Evolutionary conservation across 2,113 vertebrate genomes (phyloP), one percentile per base, ranked within the genome.

Genomic region (Brachionichthys hirsutus): DNA sequence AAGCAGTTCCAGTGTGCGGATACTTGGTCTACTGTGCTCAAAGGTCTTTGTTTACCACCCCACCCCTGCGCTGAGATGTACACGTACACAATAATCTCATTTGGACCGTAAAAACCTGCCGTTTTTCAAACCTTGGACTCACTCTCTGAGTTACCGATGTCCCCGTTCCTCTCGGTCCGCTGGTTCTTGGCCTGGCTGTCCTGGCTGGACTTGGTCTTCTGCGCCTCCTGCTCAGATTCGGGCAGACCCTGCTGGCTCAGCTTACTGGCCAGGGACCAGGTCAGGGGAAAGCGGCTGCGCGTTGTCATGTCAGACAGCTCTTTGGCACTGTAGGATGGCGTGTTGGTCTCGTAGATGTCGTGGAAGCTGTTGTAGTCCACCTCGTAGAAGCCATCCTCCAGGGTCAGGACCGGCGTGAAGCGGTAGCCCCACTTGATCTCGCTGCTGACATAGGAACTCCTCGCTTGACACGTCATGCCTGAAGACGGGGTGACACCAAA

Each of bases 291-390:
- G 70, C 94, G 94, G 1, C 90, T 80, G 58, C 92, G 89, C 77
- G 71, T 91, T 53, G 85, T 84, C 83, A 96, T 90, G 70, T 98
- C 94, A 0, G 93, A 87, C 54, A 99, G 92, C 80, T 99, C 95
- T 85, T 92, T 93, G 87, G 96, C 95, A 67, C 95, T 98, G 84
- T 94, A 93, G 61, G 90, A 69, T 0, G 97, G 97, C 1, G 97
- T 98, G 92, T 95, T 94, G 56, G 96, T 98, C 85, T 99, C 95
- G 0, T 98, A 97, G 15, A 97, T 96, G 64, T 97, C 93, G 0
- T 98, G 97, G 81, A 99, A 99, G 70, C 95, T 99, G 90, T 98
- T 98, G 92, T 99, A 99, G 91, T 99, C 97, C 0, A 99, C 97
- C 80, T 99, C 97, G 0, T 99, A 99, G 77, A 99, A 99, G 19